These are phyloP conservation scores for Trissolcus brochymenae DNA, from an alignment of 2,888 invertebrate genomes.

Conservation along the genomic window DNA sequence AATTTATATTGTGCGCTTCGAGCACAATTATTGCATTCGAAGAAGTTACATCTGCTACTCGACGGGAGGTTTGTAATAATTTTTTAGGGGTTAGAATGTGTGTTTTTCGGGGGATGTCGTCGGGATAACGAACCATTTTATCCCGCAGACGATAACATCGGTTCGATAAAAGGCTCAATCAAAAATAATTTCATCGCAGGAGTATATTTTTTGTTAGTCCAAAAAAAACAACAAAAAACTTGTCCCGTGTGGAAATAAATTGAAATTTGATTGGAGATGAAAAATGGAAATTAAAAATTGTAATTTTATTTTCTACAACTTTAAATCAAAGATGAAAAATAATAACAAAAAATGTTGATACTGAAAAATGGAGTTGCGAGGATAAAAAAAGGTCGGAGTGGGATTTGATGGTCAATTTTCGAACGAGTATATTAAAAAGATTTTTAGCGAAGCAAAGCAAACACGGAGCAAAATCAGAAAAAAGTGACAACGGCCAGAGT, in stretches of 20 bases:
- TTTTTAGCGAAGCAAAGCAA: constrained; percentile 54
- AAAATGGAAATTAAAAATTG: neutral
- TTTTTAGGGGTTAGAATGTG: constrained; percentile 70
- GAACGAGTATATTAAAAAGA: constrained; percentile 54
- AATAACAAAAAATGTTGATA: constrained; percentile 2
- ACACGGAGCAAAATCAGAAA: constrained; percentile 56
- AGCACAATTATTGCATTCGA: constrained; percentile 57
- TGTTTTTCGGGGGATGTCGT: constrained; percentile 44
- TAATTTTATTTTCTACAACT: neutral
- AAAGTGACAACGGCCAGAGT: constrained; percentile 67
- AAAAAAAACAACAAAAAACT: neutral
- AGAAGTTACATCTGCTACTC: constrained; percentile 74
- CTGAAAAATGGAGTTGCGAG: constrained; percentile 21
- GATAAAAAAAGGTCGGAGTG: constrained; percentile 18
- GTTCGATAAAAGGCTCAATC: constrained; percentile 36
- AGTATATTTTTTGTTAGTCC: neutral
- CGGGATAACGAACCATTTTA: constrained; percentile 48
- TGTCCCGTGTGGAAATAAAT: no score
- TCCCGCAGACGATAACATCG: constrained; percentile 44
- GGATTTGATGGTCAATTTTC: constrained; percentile 35
- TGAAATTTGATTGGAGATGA: neutral
- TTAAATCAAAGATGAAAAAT: constrained; percentile 7
- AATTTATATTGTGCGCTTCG: constrained; percentile 47
- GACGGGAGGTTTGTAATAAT: constrained; percentile 71
- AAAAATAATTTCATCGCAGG: constrained; percentile 32